Conservation (phyloP, 2,797 vertebrate species). For the Chaenodraco wilsoni region DNA sequence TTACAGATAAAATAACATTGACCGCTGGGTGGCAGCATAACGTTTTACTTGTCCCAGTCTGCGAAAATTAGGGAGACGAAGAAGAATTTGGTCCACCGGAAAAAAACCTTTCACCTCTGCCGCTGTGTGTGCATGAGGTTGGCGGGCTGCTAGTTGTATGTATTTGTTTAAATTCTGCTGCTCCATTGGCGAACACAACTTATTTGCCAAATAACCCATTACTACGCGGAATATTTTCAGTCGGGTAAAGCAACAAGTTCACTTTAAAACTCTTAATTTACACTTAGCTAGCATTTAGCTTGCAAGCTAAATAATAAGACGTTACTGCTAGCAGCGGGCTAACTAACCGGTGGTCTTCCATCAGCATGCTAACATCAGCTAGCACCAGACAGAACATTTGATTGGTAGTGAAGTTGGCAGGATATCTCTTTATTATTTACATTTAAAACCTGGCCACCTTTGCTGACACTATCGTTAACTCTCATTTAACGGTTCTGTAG, state of each 20-base stretch:
- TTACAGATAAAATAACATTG: background rate
- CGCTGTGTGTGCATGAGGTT: slow-evolving; percentile 75
- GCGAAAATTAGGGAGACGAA: slow-evolving; percentile 11
- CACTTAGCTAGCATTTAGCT: slow-evolving; percentile 50
- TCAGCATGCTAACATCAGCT: slow-evolving; percentile 1
- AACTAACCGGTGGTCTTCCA: slow-evolving; percentile 12
- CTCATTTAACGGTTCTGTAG: slow-evolving; percentile 2
- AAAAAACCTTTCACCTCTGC: slow-evolving; percentile 33
- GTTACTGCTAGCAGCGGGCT: slow-evolving; percentile 34
- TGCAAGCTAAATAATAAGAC: slow-evolving; percentile 33
- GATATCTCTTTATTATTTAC: background rate
- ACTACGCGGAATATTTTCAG: slow-evolving; percentile 16
- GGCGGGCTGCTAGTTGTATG: slow-evolving; percentile 69
- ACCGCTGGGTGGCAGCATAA: slow-evolving; percentile 51
- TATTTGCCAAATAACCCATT: background rate
- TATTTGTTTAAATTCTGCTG: slow-evolving; percentile 35
- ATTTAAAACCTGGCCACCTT: accelerated
- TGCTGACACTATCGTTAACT: background rate
- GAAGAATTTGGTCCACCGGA: slow-evolving; percentile 63
- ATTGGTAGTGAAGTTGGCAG: background rate
- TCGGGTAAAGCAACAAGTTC: slow-evolving; percentile 47
- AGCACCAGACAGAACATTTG: background rate
- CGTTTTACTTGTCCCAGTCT: accelerated
- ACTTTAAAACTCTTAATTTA: slow-evolving; percentile 13
- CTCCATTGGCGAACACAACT: background rate